Conservation (phyloP, 1,140 invertebrate genomes). For the Mylabris phalerata region DNA sequence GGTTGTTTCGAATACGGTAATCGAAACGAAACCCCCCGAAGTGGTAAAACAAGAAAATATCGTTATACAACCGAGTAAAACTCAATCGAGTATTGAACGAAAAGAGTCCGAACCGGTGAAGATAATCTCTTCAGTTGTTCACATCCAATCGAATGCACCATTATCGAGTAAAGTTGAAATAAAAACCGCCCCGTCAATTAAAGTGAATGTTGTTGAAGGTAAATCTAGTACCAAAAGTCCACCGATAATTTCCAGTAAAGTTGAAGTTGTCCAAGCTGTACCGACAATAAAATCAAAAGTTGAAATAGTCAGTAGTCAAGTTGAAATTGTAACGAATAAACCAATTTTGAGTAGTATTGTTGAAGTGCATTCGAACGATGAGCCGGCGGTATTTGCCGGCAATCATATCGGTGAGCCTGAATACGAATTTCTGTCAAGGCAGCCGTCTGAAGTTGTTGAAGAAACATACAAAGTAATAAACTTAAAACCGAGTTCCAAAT, state of each 20-base stretch:
- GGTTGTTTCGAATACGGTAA: slow-evolving; percentile 44
- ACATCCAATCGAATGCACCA: slow-evolving; percentile 31
- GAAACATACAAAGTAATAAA: slow-evolving; percentile 47
- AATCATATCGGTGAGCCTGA: slow-evolving; percentile 72
- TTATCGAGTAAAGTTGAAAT: slow-evolving; percentile 44
- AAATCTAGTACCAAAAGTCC: slow-evolving; percentile 40
- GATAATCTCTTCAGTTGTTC: slow-evolving; percentile 25
- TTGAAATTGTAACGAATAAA: slow-evolving; percentile 43
- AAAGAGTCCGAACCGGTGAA: slow-evolving; percentile 40
- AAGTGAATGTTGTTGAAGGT: slow-evolving; percentile 42
- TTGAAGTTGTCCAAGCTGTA: slow-evolving; percentile 41
- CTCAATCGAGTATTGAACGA: slow-evolving; percentile 39
- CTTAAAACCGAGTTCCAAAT: slow-evolving; percentile 42
- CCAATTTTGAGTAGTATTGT: slow-evolving; percentile 42
- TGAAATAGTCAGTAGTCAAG: slow-evolving; percentile 49
- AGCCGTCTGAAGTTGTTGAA: slow-evolving; percentile 62
- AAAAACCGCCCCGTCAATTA: slow-evolving; percentile 44
- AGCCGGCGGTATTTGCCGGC: slow-evolving; percentile 44
- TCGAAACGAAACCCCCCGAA: slow-evolving; percentile 47
- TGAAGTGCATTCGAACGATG: slow-evolving; percentile 44
- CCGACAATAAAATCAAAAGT: slow-evolving; percentile 41
- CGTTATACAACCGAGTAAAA: slow-evolving; percentile 54
- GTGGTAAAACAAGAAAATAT: slow-evolving; percentile 40
- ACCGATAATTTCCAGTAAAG: slow-evolving; percentile 43
- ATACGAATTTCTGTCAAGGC: slow-evolving; percentile 74